phyloP scores from a whole-genome alignment of 2,888 invertebrate genomes.

The Thysanoteuthis rhombus region DNA sequence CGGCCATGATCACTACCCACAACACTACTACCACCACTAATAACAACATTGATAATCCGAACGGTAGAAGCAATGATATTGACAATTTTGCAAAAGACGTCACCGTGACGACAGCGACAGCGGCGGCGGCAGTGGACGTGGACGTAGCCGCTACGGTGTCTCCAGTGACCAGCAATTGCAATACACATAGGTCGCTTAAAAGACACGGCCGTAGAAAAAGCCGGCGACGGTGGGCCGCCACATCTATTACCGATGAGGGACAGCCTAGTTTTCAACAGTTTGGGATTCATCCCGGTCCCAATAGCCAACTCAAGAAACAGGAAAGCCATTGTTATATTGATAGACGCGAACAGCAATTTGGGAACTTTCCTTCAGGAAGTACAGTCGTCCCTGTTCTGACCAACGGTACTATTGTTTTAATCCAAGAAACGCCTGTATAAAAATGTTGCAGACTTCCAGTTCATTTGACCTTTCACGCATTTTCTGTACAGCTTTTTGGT shows the following conservation, averaged over 20 bases:
- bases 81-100: not conserved
- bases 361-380: not conserved
- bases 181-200: not conserved
- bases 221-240: slow-evolving; percentile 12
- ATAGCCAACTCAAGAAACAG: not conserved
- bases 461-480: no score
- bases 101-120: not conserved
- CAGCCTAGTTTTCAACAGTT: not conserved
- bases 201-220: not conserved
- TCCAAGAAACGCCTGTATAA: not conserved
- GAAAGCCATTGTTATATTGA: not conserved
- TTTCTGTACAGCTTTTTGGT: no score
- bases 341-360: not conserved
- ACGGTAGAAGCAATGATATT: not conserved
- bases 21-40: not conserved
- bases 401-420: not conserved
- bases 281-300: not conserved
- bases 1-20: slow-evolving; percentile 12
- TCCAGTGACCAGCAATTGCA: not conserved
- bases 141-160: not conserved
- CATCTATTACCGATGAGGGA: not conserved
- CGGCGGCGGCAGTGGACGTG: not conserved
- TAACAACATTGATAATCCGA: not conserved
- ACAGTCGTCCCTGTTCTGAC: not conserved
- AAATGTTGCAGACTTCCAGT: no score